Base-by-base conservation (phyloP, 2,797 vertebrate species). In the Enteromius paludinosus region DNA sequence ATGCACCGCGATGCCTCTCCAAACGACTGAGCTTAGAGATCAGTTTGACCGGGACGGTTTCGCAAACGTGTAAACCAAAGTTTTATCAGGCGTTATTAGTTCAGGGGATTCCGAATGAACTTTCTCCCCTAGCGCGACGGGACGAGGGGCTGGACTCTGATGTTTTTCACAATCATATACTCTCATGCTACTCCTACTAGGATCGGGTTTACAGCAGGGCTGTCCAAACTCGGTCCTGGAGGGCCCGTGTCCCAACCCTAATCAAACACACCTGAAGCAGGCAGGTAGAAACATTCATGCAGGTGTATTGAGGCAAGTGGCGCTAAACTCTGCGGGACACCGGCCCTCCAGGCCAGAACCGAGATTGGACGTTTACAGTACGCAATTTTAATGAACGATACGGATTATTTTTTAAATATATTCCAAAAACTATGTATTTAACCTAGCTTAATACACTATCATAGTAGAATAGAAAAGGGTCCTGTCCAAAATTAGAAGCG, bases 71-170 rank as follows among this genome's bases (percentile, higher is more conserved):
- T 25, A n/a, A 38, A 23, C 10, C 17, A 3, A 33, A 35, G 18
- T 65, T 65, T 15, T 14, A 4, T 65, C 41, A 41, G 72, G 1
- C 33, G 23, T 1, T 18, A 3, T 43, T 20, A 17, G 18, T 2
- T 68, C 2, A 14, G 9, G 4, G 1, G 5, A 43, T 14, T 12
- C 0, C 20, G 25, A 47, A 5, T 66, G 79, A 66, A 82, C 80
- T 75, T 81, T 56, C 0, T 4, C 33, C 71, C 20, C 11, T 74
- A 61, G 33, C 11, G 71, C 65, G 45, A 74, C 11, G 71, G 54
- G 45, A 74, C 14, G 35, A 10, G 23, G 17, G 70, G 70, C 14
- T 47, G 79, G 45, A 6, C 11, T 38, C 3, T 6, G 11, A 14
- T 15, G 45, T 62, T 56, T 11, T 23, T 25, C 1, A 12, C 30